Evolutionary conservation across 2,888 invertebrate genomes (phyloP).

Genomic region (Chymomyza amoena): DNA sequence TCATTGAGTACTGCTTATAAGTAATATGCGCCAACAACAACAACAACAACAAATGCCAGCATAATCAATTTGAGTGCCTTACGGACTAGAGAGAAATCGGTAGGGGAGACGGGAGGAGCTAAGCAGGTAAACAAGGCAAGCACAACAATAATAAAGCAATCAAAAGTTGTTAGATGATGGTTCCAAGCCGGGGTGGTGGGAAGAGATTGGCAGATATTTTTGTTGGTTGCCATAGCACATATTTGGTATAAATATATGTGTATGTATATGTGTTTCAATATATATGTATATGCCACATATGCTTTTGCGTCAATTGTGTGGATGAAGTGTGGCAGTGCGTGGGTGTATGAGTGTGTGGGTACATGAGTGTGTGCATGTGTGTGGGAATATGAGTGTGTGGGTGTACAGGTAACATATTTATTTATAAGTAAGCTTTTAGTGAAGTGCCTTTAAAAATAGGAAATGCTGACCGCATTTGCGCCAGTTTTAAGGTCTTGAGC

Average conservation of each 20-base stretch:
- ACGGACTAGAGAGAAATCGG: neutral
- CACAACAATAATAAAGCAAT: slow-evolving; percentile 73
- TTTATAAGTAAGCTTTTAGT: too few species aligned
- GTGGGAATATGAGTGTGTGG: too few species aligned
- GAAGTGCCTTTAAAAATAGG: too few species aligned
- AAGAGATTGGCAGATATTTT: slow-evolving; percentile 2
- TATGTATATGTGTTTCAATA: neutral
- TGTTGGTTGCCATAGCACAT: slow-evolving; percentile 63
- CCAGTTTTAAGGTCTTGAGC: too few species aligned
- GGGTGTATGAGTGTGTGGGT: too few species aligned
- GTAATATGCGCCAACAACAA: slow-evolving; percentile 12
- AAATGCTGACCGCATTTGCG: too few species aligned
- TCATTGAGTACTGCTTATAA: slow-evolving; percentile 36
- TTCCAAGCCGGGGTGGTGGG: slow-evolving; percentile 3
- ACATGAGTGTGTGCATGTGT: too few species aligned
- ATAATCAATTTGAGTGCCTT: slow-evolving; percentile 59
- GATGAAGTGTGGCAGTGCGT: neutral
- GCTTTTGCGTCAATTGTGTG: neutral
- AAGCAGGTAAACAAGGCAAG: slow-evolving; percentile 18
- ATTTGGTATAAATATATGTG: neutral
- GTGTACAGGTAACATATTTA: too few species aligned
- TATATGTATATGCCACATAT: neutral
- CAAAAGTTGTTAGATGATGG: slow-evolving; percentile 43
- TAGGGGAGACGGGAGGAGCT: neutral
- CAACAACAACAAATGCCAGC: slow-evolving; percentile 16